These are phyloP conservation scores for Chaetodon trifascialis DNA, from an alignment of 2,113 vertebrate species.

Conservation along the genomic window DNA sequence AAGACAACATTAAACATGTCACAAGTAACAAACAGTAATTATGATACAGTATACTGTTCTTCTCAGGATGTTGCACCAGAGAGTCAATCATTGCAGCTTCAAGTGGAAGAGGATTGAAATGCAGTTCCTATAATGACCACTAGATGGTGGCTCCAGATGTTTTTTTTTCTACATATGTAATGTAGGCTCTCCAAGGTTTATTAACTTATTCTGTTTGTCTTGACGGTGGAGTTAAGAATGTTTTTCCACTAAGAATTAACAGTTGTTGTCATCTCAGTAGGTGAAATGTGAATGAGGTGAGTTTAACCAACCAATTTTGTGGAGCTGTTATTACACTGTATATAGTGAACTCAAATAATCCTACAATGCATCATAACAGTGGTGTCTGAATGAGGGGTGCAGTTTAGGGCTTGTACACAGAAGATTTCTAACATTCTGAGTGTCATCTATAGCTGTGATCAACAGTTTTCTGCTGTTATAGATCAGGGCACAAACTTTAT, in stretches of 20 bases:
- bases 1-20: not conserved
- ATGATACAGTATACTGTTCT: not conserved
- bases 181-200: not conserved
- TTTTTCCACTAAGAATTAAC: not conserved
- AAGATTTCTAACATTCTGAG: too few relatives aligned
- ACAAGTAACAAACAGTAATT: not conserved
- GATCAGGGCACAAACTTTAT: too few relatives aligned
- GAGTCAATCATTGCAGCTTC: not conserved
- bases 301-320: too few relatives aligned
- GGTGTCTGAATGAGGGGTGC: too few relatives aligned
- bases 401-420: too few relatives aligned
- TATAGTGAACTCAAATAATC: too few relatives aligned
- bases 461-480: too few relatives aligned
- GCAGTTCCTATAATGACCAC: not conserved
- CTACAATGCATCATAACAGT: too few relatives aligned
- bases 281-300: too few relatives aligned
- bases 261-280: too few relatives aligned
- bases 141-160: not conserved
- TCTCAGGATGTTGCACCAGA: slow-evolving; percentile 10
- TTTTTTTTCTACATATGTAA: not conserved
- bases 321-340: too few relatives aligned
- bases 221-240: not conserved
- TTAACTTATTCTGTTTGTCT: not conserved
- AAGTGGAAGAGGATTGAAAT: not conserved
- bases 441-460: too few relatives aligned